Conservation (phyloP, 2,888 invertebrate species). For the Eledone cirrhosa region DNA sequence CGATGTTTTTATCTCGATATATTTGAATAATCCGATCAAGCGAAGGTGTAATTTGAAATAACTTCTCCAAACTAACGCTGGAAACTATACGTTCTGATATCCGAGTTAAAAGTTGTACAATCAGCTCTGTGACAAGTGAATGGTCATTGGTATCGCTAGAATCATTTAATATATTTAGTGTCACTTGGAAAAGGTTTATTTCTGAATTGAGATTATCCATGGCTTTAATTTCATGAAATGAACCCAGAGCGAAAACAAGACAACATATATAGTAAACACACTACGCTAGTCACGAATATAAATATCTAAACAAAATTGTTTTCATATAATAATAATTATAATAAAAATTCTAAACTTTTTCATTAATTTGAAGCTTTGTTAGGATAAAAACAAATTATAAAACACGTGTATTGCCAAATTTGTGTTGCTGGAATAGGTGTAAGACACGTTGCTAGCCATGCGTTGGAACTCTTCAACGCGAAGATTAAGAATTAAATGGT, state of each 20-base stretch:
- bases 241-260: too few species aligned
- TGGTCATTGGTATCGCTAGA: neutral
- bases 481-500: too few species aligned
- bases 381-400: neutral
- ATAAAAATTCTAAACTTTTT: neutral
- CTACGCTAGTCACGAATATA: neutral
- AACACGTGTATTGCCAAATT: too few species aligned
- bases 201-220: neutral
- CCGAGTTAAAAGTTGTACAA: neutral
- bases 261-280: neutral
- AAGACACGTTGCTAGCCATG: too few species aligned
- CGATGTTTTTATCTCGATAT: neutral
- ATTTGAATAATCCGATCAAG: neutral
- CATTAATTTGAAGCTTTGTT: neutral
- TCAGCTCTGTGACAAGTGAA: neutral
- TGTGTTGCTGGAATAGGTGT: too few species aligned
- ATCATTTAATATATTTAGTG: constrained; percentile 7
- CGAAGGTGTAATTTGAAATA: neutral
- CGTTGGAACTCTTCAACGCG: too few species aligned
- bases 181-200: constrained; percentile 4
- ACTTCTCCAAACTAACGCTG: neutral
- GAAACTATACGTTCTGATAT: neutral
- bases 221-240: neutral
- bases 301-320: neutral
- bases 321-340: neutral